Percentiles rank a stretch among this genome's conserved stretches.
These are phyloP conservation scores for Galemys pyrenaicus DNA, from an alignment of 2,113 vertebrate genomes.

Conservation along the genomic window DNA sequence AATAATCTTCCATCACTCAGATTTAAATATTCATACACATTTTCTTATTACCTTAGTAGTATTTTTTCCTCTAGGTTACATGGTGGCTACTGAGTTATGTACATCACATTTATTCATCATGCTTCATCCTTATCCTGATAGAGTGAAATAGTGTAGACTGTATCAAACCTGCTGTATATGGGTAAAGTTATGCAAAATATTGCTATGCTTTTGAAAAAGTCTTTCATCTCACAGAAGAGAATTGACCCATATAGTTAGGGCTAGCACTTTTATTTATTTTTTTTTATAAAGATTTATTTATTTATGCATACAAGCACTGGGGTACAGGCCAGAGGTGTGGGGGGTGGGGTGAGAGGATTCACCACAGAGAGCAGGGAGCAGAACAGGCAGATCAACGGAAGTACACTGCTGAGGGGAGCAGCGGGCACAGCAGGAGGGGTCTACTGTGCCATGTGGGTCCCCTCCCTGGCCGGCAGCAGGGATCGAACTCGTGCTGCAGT, in stretches of 20 bases:
- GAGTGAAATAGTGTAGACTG: not conserved
- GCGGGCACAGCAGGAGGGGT: no score
- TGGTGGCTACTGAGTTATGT: not conserved
- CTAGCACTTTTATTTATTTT: no score
- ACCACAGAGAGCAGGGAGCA: no score
- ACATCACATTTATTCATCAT: not conserved
- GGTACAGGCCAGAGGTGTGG: no score
- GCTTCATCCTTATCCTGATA: not conserved
- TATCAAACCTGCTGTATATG: not conserved
- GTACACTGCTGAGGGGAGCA: no score
- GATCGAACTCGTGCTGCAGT: no score
- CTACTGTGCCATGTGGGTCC: no score
- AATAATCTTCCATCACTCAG: not conserved
- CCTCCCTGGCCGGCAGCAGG: no score
- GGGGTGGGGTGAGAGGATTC: no score
- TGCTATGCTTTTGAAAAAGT: not conserved
- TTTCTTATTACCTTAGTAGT: not conserved
- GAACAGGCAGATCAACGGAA: no score
- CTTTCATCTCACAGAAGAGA: not conserved
- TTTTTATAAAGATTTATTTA: no score
- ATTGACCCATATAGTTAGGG: not conserved
- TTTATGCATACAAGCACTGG: no score
- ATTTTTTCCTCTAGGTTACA: not conserved
- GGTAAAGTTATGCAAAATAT: not conserved
- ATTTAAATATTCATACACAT: conserved; percentile 21